Percentiles rank a stretch among this genome's conserved stretches.
Evolutionary conservation across 2,797 vertebrate species (phyloP).

Genomic region (Sebastes glaucus): DNA sequence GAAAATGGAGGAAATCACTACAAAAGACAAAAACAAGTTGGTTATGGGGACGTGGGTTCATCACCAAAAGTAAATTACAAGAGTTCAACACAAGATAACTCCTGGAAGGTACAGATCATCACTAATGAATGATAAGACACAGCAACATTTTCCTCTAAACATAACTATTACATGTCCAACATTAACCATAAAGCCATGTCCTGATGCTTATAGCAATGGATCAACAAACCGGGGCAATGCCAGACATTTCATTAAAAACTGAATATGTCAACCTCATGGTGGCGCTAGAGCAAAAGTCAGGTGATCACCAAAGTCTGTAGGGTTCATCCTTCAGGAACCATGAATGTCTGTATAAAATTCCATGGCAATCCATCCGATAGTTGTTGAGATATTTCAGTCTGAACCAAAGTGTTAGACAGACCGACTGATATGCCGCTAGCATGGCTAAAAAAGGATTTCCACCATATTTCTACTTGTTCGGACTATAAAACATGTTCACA

Average conservation of each 20-base stretch:
- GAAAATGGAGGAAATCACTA: not conserved
- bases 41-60: not conserved
- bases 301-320: not conserved
- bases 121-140: not conserved
- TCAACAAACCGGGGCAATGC: not conserved
- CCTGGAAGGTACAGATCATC: not conserved
- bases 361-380: not conserved
- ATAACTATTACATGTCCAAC: not conserved
- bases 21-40: not conserved
- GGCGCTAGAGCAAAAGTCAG: not conserved
- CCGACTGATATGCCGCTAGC: not conserved
- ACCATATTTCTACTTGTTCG: not conserved
- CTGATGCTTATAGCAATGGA: not conserved
- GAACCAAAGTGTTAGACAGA: not conserved
- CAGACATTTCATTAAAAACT: not conserved
- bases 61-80: not conserved
- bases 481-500: conserved; percentile 6
- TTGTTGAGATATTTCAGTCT: not conserved
- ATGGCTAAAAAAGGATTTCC: not conserved
- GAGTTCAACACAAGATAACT: not conserved
- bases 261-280: not conserved
- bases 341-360: not conserved
- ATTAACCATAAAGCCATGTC: not conserved
- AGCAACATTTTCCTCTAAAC: not conserved
- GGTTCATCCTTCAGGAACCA: not conserved